These are phyloP conservation scores for Oncorhynchus clarkii DNA, from an alignment of 2,113 vertebrate species.

Conservation along the genomic window DNA sequence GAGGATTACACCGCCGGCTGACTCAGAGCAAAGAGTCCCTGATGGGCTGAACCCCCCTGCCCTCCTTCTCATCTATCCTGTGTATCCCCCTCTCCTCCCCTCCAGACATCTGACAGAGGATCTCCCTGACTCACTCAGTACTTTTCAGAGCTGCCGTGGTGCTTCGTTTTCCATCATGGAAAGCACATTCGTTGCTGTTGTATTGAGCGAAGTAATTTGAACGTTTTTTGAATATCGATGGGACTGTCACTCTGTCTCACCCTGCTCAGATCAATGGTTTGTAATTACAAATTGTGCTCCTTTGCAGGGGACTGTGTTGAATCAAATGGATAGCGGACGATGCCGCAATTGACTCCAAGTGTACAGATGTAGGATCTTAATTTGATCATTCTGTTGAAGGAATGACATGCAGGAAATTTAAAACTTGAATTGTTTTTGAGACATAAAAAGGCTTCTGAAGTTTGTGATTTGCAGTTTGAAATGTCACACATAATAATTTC, in stretches of 20 bases:
- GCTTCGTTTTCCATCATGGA: not conserved
- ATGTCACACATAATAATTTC: too few relatives aligned
- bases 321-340: not conserved
- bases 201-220: not conserved
- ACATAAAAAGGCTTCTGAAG: too few relatives aligned
- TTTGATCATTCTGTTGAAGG: too few relatives aligned
- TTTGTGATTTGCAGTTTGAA: too few relatives aligned
- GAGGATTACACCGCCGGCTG: conserved; percentile 12
- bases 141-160: not conserved
- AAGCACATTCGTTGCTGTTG: not conserved
- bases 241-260: not conserved
- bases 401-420: too few relatives aligned
- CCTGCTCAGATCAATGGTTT: not conserved
- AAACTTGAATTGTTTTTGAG: too few relatives aligned
- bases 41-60: not conserved
- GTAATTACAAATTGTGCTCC: not conserved
- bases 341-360: too few relatives aligned
- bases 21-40: conserved; percentile 12
- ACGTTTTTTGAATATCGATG: not conserved
- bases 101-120: not conserved
- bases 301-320: not conserved
- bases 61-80: not conserved
- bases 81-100: not conserved
- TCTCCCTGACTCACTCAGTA: not conserved
- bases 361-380: too few relatives aligned